These are phyloP conservation scores for Drosophila arizonae DNA, from an alignment of 1,140 invertebrate species.

Conservation along the genomic window DNA sequence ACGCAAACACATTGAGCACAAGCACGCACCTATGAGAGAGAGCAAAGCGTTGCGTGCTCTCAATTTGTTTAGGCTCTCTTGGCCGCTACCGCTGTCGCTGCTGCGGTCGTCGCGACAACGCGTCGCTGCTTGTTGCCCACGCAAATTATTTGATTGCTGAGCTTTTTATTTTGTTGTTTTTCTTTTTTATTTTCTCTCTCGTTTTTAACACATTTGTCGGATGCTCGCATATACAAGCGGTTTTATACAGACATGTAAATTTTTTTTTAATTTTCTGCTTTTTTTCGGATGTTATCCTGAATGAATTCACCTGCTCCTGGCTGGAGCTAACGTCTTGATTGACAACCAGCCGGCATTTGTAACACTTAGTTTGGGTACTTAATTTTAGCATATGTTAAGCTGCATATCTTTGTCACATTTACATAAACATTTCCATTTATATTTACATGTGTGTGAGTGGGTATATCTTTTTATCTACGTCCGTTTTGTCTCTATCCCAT, in stretches of 20 bases:
- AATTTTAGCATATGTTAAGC: neutral
- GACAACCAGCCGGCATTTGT: neutral
- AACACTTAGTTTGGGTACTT: neutral
- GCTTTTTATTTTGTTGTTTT: constrained; percentile 11
- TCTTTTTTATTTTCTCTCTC: constrained; percentile 10
- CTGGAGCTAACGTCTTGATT: neutral
- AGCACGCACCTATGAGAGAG: constrained; percentile 1
- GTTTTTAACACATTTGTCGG: constrained; percentile 33
- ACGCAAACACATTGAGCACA: neutral
- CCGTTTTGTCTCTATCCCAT: neutral
- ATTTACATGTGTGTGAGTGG: neutral
- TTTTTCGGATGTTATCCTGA: neutral
- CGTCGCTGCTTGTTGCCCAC: constrained; percentile 33
- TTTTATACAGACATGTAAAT: neutral
- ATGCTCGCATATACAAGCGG: neutral
- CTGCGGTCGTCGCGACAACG: neutral
- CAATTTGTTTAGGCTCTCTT: constrained; percentile 16
- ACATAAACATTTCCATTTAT: neutral
- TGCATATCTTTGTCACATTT: no score
- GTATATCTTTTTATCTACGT: neutral
- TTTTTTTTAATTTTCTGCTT: neutral
- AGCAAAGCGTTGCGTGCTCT: neutral
- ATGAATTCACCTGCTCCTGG: neutral
- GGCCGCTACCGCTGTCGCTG: constrained; percentile 6
- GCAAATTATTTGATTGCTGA: constrained; percentile 45